Conservation (phyloP, 2,113 vertebrate species). For the Cisticola juncidis region DNA sequence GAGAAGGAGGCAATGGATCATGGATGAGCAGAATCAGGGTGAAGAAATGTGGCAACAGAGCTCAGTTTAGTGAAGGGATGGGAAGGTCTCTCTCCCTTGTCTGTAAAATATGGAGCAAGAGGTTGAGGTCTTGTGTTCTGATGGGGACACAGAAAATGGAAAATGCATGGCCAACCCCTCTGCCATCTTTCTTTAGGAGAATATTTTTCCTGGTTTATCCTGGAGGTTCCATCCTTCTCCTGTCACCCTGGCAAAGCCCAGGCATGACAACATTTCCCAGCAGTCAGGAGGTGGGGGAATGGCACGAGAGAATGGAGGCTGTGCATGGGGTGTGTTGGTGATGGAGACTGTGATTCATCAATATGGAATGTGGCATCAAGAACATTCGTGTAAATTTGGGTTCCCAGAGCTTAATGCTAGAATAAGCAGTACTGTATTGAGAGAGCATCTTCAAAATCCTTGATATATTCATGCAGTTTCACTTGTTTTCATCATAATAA, state of each 20-base stretch:
- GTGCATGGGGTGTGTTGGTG: fast-evolving
- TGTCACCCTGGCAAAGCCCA: neutral
- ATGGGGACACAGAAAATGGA: neutral
- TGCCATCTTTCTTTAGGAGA: neutral
- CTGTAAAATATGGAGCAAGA: neutral
- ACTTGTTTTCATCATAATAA: neutral
- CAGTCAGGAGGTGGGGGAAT: neutral
- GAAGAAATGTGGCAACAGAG: neutral
- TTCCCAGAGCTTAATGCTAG: fast-evolving
- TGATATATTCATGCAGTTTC: neutral
- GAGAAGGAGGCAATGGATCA: neutral
- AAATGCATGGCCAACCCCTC: neutral
- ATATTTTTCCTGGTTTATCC: neutral
- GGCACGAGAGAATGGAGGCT: neutral
- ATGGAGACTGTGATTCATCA: fast-evolving
- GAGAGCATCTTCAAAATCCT: neutral
- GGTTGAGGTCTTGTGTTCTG: neutral
- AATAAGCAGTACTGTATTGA: neutral
- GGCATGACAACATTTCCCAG: neutral
- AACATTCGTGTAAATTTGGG: neutral
- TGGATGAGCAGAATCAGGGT: neutral
- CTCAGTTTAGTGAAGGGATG: neutral
- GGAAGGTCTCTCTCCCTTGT: neutral
- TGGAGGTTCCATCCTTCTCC: neutral
- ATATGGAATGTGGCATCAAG: fast-evolving